Conservation (phyloP, 2,888 invertebrate genomes). For the Megaustenia siamemsis region DNA sequence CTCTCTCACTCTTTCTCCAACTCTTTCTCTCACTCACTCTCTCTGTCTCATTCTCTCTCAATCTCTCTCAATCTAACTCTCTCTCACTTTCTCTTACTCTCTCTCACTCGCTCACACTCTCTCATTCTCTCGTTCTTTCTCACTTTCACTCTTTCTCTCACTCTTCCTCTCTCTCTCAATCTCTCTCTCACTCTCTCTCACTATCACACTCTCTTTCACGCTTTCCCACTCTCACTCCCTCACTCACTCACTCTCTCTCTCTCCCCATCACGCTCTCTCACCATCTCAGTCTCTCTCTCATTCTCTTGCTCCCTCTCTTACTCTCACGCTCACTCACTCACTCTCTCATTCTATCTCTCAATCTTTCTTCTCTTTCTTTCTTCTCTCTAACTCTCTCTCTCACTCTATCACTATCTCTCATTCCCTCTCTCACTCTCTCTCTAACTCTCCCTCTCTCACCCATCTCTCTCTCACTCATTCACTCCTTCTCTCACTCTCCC, state of each 20-base stretch:
- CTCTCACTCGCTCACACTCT: not conserved
- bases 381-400: slow-evolving; percentile 11
- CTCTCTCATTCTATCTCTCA: slow-evolving; percentile 3
- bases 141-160: too few species aligned
- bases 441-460: not conserved
- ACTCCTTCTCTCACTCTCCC: too few species aligned
- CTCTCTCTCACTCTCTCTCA: slow-evolving; percentile 7
- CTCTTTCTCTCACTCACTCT: not conserved
- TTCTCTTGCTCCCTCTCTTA: not conserved
- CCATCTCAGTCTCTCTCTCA: slow-evolving; percentile 1
- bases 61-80: slow-evolving; percentile 3
- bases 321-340: not conserved
- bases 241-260: not conserved
- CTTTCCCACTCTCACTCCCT: slow-evolving; percentile 2
- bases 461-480: too few species aligned
- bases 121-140: too few species aligned
- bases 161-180: not conserved
- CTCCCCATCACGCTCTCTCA: not conserved
- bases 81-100: not conserved
- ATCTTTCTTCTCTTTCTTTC: too few species aligned
- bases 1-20: not conserved
- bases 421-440: not conserved
- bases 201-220: slow-evolving; percentile 3
- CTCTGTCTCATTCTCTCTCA: not conserved
- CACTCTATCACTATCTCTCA: slow-evolving; percentile 3